These are phyloP conservation scores for Eulemur coronatus DNA, from an alignment of 2,797 vertebrate genomes.

Conservation along the genomic window DNA sequence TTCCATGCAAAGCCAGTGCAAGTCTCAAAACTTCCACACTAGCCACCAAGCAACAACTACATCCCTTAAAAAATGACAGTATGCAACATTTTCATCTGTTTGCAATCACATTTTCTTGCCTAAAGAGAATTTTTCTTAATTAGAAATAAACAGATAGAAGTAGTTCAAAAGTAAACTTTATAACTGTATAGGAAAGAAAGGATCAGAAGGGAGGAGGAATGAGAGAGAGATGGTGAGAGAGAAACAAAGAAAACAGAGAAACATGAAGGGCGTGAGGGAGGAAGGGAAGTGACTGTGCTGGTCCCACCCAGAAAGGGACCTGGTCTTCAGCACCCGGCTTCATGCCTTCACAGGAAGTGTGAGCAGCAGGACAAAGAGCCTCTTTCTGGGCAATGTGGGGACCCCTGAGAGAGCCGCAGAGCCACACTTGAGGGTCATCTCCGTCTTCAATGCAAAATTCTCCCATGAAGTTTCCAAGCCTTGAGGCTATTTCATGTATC, in stretches of 20 bases:
- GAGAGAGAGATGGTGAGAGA: not conserved
- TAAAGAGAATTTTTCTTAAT: not conserved
- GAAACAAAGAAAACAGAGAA: not conserved
- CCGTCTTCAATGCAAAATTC: not conserved
- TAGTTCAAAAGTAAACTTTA: not conserved
- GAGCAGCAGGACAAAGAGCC: too few species aligned
- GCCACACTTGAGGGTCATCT: not conserved
- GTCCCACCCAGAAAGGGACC: not conserved
- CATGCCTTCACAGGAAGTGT: accelerated
- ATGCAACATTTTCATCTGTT: not conserved
- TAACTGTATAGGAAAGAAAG: not conserved
- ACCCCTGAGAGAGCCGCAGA: too few species aligned
- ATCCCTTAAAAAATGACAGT: not conserved
- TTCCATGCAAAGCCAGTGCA: not conserved
- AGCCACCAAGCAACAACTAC: not conserved
- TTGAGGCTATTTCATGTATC: not conserved
- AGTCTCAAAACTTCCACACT: not conserved
- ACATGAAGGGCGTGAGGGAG: not conserved
- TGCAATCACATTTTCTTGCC: not conserved
- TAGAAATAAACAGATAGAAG: not conserved
- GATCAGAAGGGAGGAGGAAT: not conserved
- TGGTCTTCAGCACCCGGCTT: accelerated
- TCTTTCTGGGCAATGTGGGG: not conserved
- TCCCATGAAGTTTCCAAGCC: not conserved
- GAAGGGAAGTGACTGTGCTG: not conserved